These are phyloP conservation scores for Pelecanoides urinatrix DNA, from an alignment of 2,113 vertebrate species.

Conservation along the genomic window DNA sequence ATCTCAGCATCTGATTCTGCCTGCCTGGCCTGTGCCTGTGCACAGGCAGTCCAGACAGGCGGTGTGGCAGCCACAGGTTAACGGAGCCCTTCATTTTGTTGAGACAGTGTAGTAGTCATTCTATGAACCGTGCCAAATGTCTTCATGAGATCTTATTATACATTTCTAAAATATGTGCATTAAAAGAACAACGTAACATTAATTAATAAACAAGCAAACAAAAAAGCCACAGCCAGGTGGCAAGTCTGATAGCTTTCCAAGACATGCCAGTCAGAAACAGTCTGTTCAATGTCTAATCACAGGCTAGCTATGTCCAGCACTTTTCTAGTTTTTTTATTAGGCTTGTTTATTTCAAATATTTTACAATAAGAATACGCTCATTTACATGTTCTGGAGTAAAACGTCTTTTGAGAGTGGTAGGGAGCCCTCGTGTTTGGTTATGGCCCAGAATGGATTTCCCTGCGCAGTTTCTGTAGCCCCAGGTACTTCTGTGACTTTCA, in stretches of 20 bases:
- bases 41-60: not conserved
- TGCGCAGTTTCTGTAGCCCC: not conserved
- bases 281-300: not conserved
- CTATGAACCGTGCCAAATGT: not conserved
- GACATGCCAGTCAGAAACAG: not conserved
- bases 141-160: not conserved
- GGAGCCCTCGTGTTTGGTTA: accelerated
- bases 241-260: not conserved
- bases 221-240: not conserved
- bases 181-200: not conserved
- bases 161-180: not conserved
- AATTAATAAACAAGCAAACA: not conserved
- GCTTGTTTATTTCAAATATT: not conserved
- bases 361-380: not conserved
- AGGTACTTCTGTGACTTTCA: not conserved
- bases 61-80: accelerated
- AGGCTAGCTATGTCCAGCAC: not conserved
- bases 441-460: not conserved
- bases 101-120: not conserved
- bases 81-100: not conserved
- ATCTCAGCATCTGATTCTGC: not conserved
- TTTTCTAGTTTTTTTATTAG: not conserved
- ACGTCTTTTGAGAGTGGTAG: not conserved
- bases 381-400: not conserved
- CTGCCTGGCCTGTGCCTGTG: not conserved